phyloP scores from a whole-genome alignment of 2,888 invertebrate species.

The Congeria kusceri region DNA sequence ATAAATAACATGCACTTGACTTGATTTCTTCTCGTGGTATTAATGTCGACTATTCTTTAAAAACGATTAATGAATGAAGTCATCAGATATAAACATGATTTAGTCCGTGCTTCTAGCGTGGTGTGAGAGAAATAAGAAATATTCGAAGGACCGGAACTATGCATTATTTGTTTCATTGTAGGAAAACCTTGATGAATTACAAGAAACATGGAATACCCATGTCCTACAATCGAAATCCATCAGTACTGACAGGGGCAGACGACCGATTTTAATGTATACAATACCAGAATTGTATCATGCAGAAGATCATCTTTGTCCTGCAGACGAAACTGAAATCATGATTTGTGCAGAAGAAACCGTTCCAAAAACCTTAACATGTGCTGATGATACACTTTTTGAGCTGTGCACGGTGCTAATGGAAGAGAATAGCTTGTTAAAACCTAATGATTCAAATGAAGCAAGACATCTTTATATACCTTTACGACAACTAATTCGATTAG shows the following conservation, averaged over 20 bases:
- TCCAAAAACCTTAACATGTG: constrained; percentile 18
- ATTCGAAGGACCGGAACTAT: too few relatives aligned
- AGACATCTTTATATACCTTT: constrained; percentile 25
- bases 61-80: too few relatives aligned
- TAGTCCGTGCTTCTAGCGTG: too few relatives aligned
- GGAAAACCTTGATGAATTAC: constrained; percentile 25
- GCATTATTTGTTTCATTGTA: background rate
- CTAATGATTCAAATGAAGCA: constrained; percentile 15
- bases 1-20: too few relatives aligned
- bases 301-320: constrained; percentile 17
- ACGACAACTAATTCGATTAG: constrained; percentile 14
- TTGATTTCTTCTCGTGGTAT: too few relatives aligned
- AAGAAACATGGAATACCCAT: constrained; percentile 27
- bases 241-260: constrained; percentile 10
- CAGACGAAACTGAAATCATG: constrained; percentile 20
- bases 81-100: too few relatives aligned
- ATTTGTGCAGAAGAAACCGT: constrained; percentile 26
- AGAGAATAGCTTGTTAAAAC: constrained; percentile 11
- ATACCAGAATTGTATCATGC: constrained; percentile 19
- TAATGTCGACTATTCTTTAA: too few relatives aligned
- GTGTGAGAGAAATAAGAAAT: too few relatives aligned
- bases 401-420: constrained; percentile 16
- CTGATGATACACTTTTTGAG: constrained; percentile 22
- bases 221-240: constrained; percentile 10
- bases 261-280: constrained; percentile 28